Conservation (phyloP, 2,113 vertebrate species). For the Apodemus speciosus region DNA sequence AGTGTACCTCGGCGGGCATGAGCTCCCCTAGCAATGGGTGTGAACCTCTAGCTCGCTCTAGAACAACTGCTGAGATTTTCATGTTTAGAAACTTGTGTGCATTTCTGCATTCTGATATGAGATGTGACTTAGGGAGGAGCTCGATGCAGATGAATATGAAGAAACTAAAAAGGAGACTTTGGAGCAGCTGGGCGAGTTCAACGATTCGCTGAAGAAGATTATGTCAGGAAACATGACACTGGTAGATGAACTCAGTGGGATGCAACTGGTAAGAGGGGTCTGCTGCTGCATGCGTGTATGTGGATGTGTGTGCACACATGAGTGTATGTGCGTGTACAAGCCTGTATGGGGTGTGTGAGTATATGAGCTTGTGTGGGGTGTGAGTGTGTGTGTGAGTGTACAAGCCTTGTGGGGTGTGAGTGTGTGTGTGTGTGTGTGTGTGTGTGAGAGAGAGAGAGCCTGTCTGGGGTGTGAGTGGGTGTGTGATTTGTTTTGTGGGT, state of each 20-base stretch:
- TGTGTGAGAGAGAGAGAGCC: too few relatives aligned
- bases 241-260: conserved; percentile 96
- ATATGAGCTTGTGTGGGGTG: too few relatives aligned
- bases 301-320: too few relatives aligned
- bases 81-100: not conserved
- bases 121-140: conserved; percentile 89
- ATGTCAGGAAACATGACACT: conserved; percentile 98
- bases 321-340: too few relatives aligned
- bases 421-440: not conserved
- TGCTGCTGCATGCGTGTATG: not conserved
- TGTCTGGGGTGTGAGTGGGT: too few relatives aligned
- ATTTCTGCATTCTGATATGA: not conserved
- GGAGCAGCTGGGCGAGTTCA: conserved; percentile 96
- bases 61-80: not conserved
- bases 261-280: conserved; percentile 93
- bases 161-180: conserved; percentile 98
- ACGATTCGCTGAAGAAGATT: conserved; percentile 96
- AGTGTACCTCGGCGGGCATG: not conserved
- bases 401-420: too few relatives aligned
- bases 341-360: too few relatives aligned
- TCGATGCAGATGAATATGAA: conserved; percentile 97
- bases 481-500: not conserved
- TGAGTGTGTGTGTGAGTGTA: not conserved
- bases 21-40: not conserved
- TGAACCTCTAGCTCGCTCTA: not conserved